Conservation (phyloP, 1,140 invertebrate species). For the Eueides isabella region DNA sequence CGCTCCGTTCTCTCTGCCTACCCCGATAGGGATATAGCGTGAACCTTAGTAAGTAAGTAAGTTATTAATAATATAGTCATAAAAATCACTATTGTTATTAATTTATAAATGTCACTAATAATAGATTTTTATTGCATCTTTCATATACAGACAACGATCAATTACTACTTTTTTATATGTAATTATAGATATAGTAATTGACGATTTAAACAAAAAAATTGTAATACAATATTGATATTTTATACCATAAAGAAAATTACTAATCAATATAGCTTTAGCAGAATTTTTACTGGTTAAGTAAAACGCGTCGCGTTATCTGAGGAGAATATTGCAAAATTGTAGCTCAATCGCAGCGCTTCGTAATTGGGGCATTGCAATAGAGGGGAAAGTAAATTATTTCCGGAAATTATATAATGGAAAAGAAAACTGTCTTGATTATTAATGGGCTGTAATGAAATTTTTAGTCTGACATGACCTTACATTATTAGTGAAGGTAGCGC, state of each 20-base stretch:
- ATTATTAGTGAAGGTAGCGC: background rate
- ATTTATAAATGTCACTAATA: too few relatives aligned
- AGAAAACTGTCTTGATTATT: conserved; percentile 19
- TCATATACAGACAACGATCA: too few relatives aligned
- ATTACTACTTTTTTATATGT: too few relatives aligned
- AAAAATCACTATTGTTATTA: too few relatives aligned
- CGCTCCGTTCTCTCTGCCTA: too few relatives aligned
- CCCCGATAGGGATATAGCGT: too few relatives aligned
- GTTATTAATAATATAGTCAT: too few relatives aligned
- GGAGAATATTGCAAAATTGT: conserved; percentile 11
- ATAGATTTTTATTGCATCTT: too few relatives aligned
- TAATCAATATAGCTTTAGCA: background rate
- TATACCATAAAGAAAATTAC: background rate
- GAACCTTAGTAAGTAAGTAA: too few relatives aligned
- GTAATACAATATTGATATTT: too few relatives aligned
- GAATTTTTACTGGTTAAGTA: background rate
- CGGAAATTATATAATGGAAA: conserved; percentile 41
- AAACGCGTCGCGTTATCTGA: background rate
- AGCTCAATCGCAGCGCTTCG: conserved; percentile 22
- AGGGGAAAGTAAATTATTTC: conserved; percentile 23
- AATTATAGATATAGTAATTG: too few relatives aligned
- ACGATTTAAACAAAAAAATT: too few relatives aligned
- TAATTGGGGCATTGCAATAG: conserved; percentile 29
- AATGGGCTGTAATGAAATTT: conserved; percentile 16
- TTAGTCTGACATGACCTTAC: background rate